These are phyloP conservation scores for Siderastrea radians DNA, from an alignment of 92 coral and sea anemone species.

Conservation along the genomic window DNA sequence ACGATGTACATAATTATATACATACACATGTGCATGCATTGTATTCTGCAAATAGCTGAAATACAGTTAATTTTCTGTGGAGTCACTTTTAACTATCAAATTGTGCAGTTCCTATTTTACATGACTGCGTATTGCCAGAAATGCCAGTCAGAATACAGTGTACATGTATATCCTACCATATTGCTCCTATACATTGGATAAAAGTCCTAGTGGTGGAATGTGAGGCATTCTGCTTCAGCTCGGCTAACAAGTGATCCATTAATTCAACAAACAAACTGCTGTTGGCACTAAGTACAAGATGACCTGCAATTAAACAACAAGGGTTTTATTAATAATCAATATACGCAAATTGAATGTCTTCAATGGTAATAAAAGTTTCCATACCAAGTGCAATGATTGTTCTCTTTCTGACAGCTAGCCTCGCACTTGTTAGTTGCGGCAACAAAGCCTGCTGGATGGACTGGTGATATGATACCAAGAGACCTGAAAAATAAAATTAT, in stretches of 20 bases:
- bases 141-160: no score
- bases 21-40: no score
- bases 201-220: slow-evolving; percentile 96
- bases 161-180: slow-evolving; percentile 70
- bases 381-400: slow-evolving; percentile 96
- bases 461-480: slow-evolving; percentile 95
- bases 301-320: slow-evolving; percentile 57
- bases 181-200: slow-evolving; percentile 98
- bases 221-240: slow-evolving; percentile 86
- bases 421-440: slow-evolving; percentile 94
- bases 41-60: no score
- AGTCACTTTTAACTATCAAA: no score
- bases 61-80: no score
- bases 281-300: slow-evolving; percentile 94
- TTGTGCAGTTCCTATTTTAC: no score
- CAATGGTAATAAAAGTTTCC: neutral
- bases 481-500: slow-evolving; percentile 51
- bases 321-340: no score
- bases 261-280: slow-evolving; percentile 92
- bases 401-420: slow-evolving; percentile 97
- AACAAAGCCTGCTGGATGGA: slow-evolving; percentile 92
- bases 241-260: slow-evolving; percentile 89
- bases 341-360: no score
- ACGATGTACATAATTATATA: no score
- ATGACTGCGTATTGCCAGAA: no score